phyloP scores from a whole-genome alignment of 2,113 vertebrate genomes.

The Pagrus major region DNA sequence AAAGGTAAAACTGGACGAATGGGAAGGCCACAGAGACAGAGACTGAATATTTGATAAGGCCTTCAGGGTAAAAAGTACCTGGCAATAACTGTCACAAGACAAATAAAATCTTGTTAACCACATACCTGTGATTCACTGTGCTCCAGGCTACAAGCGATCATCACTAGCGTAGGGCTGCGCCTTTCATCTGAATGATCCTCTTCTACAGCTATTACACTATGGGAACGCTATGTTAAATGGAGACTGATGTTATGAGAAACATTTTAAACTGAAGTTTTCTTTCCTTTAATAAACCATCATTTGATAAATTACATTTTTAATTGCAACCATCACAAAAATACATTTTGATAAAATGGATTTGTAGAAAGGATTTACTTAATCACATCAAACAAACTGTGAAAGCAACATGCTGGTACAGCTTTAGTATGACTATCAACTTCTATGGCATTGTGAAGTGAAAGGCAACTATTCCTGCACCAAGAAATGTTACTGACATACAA shows the following conservation, averaged over 20 bases:
- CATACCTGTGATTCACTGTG: constrained; percentile 23
- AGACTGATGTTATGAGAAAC: constrained; percentile 2
- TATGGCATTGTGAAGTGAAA: constrained; percentile 20
- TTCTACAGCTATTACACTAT: background rate
- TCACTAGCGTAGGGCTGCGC: background rate
- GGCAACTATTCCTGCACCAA: constrained; percentile 21
- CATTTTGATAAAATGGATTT: constrained; percentile 74
- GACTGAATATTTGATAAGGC: constrained; percentile 7
- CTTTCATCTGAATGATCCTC: constrained; percentile 2
- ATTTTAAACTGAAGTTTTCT: constrained; percentile 49
- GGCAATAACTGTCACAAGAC: constrained; percentile 15
- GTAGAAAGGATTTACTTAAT: constrained; percentile 75
- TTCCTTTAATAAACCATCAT: constrained; percentile 81
- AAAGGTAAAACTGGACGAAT: constrained; percentile 33
- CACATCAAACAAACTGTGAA: constrained; percentile 64
- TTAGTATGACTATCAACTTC: constrained; percentile 16
- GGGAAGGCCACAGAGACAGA: background rate
- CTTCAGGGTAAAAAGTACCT: constrained; percentile 1
- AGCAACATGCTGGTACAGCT: constrained; percentile 55
- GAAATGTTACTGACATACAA: constrained; percentile 35
- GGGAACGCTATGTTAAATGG: background rate
- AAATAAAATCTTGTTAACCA: constrained; percentile 1
- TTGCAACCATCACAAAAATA: constrained; percentile 83
- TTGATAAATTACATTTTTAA: constrained; percentile 83
- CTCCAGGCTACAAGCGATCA: constrained; percentile 12